phyloP scores from a whole-genome alignment of 2,888 invertebrate genomes.

The Eilema griseolum region DNA sequence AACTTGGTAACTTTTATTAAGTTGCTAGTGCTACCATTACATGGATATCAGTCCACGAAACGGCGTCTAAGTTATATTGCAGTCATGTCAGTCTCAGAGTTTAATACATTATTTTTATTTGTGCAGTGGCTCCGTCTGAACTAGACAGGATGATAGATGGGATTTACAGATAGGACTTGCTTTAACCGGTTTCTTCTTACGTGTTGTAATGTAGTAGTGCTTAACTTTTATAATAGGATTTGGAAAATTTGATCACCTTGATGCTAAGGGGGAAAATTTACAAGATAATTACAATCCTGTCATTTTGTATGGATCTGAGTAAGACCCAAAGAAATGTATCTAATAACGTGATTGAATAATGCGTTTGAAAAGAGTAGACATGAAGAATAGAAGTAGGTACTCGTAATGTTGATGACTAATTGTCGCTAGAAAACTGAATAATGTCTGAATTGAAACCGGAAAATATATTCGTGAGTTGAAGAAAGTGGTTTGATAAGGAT shows the following conservation, averaged over 20 bases:
- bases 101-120: constrained; percentile 31
- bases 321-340: no score
- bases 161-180: neutral
- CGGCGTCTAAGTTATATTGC: constrained; percentile 50
- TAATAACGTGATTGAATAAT: no score
- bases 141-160: constrained; percentile 40
- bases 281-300: no score
- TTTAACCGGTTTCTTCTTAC: neutral
- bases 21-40: constrained; percentile 22
- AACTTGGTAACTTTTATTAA: constrained; percentile 45
- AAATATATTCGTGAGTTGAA: no score
- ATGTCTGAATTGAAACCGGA: no score
- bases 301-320: no score
- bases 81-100: constrained; percentile 38
- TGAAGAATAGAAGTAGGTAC: no score
- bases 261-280: no score
- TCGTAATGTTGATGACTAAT: no score
- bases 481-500: no score
- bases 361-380: no score
- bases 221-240: neutral
- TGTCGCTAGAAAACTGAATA: no score
- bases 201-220: neutral
- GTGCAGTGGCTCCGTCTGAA: constrained; percentile 27
- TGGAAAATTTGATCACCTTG: neutral
- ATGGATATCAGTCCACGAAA: constrained; percentile 19